phyloP scores from a whole-genome alignment of 2,888 invertebrate genomes.

The Anarsia innoxiella region DNA sequence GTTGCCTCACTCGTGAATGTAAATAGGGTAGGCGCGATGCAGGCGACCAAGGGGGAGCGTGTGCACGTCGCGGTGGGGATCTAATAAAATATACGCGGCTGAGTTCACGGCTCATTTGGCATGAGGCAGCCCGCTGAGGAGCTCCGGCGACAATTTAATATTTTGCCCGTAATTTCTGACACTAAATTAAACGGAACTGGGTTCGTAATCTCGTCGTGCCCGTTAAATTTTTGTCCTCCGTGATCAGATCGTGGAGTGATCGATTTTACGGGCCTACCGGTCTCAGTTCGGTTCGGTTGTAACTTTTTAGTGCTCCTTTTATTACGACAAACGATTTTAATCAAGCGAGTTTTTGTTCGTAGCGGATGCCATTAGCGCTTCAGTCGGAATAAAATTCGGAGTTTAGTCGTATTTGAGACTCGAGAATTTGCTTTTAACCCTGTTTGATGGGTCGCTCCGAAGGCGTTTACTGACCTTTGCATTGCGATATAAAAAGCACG shows the following conservation, averaged over 20 bases:
- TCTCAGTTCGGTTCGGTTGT: slow-evolving; percentile 62
- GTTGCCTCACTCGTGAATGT: slow-evolving; percentile 57
- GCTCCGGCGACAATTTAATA: slow-evolving; percentile 48
- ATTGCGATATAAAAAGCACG: slow-evolving; percentile 29
- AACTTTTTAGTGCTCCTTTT: slow-evolving; percentile 72
- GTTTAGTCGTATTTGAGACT: slow-evolving; percentile 57
- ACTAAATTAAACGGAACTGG: slow-evolving; percentile 49
- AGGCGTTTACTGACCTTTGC: slow-evolving; percentile 34
- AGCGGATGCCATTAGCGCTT: slow-evolving; percentile 62
- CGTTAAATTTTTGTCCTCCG: slow-evolving; percentile 62
- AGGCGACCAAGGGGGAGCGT: slow-evolving; percentile 24
- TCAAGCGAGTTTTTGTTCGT: slow-evolving; percentile 72
- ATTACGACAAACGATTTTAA: slow-evolving; percentile 76
- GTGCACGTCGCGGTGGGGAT: slow-evolving; percentile 22
- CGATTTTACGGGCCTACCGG: slow-evolving; percentile 70
- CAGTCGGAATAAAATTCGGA: slow-evolving; percentile 61
- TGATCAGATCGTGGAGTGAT: slow-evolving; percentile 63
- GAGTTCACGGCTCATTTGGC: slow-evolving; percentile 58
- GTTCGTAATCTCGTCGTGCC: slow-evolving; percentile 44
- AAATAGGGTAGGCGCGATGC: slow-evolving; percentile 46
- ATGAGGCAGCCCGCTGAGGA: slow-evolving; percentile 32
- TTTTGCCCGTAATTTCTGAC: slow-evolving; percentile 43
- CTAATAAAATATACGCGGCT: slow-evolving; percentile 54
- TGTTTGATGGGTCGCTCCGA: slow-evolving; percentile 51
- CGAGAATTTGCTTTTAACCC: slow-evolving; percentile 63